A percentile compares a stretch with the other conserved stretches of the same genome.
phyloP scores from a whole-genome alignment of 1,140 invertebrate species.

The Cydia amplana region DNA sequence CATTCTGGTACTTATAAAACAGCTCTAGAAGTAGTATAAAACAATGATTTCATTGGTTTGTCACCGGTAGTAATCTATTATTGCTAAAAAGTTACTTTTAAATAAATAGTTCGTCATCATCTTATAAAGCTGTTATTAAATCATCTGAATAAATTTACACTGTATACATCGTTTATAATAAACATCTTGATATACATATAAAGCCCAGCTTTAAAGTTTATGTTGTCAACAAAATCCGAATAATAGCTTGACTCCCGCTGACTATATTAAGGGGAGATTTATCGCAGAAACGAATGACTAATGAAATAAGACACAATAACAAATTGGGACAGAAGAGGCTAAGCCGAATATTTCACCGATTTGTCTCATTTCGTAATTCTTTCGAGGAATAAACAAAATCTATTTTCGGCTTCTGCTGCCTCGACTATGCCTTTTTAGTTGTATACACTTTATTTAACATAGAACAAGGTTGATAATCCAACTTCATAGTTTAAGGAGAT shows the following conservation, averaged over 20 bases:
- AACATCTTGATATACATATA: not conserved
- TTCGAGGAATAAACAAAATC: constrained; percentile 42
- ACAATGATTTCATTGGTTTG: too few species aligned
- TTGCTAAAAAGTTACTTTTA: too few species aligned
- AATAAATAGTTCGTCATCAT: too few species aligned
- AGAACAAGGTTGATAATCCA: not conserved
- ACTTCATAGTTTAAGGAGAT: not conserved
- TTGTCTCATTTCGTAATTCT: constrained; percentile 44
- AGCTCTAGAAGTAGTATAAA: too few species aligned
- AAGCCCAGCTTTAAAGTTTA: not conserved
- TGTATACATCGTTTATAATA: not conserved
- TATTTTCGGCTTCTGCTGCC: constrained; percentile 6
- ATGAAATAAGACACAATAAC: constrained; percentile 45
- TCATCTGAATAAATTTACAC: too few species aligned
- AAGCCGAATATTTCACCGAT: constrained; percentile 46
- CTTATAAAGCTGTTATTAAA: too few species aligned
- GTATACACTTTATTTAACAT: not conserved
- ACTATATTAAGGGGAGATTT: constrained; percentile 21
- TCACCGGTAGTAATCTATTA: too few species aligned
- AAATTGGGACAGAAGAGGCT: constrained; percentile 43
- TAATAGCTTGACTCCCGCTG: not conserved
- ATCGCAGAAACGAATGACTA: constrained; percentile 37
- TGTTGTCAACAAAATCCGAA: not conserved
- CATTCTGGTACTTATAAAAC: too few species aligned
- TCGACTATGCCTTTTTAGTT: not conserved